Conservation (phyloP, 2,113 vertebrate species). For the Salvelinus alpinus region DNA sequence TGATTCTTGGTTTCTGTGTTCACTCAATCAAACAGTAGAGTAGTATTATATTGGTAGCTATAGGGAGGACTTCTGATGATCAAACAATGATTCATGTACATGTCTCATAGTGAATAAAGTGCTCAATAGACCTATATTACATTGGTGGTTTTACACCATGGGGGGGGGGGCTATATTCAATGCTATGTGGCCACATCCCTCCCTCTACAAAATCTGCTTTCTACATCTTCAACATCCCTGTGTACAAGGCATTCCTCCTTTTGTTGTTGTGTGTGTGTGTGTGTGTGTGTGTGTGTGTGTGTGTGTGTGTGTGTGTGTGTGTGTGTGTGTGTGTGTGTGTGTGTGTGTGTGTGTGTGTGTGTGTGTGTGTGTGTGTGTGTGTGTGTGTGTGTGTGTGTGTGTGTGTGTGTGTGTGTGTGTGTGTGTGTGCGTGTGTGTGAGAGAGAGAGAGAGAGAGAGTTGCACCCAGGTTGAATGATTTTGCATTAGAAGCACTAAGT, state of each 20-base stretch:
- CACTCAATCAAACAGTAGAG: neutral
- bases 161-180: neutral
- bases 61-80: neutral
- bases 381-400: no score
- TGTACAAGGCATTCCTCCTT: constrained; percentile 45
- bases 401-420: no score
- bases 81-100: neutral
- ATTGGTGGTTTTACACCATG: constrained; percentile 24
- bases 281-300: no score
- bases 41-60: neutral
- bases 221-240: constrained; percentile 34
- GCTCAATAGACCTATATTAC: neutral
- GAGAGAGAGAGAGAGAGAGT: no score
- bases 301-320: no score
- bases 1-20: neutral
- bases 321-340: neutral
- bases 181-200: constrained; percentile 35
- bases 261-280: constrained; percentile 14
- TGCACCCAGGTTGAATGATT: constrained; percentile 18
- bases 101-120: neutral
- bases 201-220: constrained; percentile 38
- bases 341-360: no score
- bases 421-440: no score
- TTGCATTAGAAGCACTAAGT: constrained; percentile 31
- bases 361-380: no score